Conservation (phyloP, 2,797 vertebrate genomes). For the Leucoraja ocellata region DNA sequence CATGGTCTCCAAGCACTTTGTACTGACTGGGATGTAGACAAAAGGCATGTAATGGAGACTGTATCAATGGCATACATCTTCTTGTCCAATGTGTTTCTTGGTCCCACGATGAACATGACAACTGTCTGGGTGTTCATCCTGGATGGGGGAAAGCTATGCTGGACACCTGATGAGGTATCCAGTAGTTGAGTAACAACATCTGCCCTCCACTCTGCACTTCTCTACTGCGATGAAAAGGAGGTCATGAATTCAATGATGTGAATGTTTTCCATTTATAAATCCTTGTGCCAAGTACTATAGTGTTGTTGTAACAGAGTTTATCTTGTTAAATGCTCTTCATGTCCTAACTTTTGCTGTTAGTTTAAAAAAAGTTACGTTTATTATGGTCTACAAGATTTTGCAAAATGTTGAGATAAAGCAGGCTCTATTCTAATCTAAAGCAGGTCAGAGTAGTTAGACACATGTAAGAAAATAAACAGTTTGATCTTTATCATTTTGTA, state of each 20-base stretch:
- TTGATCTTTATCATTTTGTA: conserved; percentile 3
- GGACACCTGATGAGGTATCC: not conserved
- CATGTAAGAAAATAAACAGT: not conserved
- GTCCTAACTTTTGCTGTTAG: not conserved
- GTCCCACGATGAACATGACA: not conserved
- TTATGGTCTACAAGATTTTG: not conserved
- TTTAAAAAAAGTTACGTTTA: not conserved
- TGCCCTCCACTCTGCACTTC: not conserved
- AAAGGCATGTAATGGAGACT: no score
- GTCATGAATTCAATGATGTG: not conserved
- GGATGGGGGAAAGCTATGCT: not conserved
- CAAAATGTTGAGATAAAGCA: not conserved
- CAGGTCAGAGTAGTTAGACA: not conserved
- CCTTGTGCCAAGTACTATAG: not conserved
- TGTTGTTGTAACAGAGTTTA: not conserved
- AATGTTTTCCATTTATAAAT: not conserved
- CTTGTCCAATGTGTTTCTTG: no score
- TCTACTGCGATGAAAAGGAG: not conserved
- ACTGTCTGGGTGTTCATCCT: not conserved
- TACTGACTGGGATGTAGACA: no score
- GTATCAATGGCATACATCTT: no score
- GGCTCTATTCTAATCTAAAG: not conserved
- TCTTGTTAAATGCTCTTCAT: not conserved
- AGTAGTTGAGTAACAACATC: not conserved
- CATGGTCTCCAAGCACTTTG: no score